Percentiles rank a stretch among this genome's conserved stretches.
Conservation (phyloP, 1,140 invertebrate genomes). For the Paralvinella palmiformis region DNA sequence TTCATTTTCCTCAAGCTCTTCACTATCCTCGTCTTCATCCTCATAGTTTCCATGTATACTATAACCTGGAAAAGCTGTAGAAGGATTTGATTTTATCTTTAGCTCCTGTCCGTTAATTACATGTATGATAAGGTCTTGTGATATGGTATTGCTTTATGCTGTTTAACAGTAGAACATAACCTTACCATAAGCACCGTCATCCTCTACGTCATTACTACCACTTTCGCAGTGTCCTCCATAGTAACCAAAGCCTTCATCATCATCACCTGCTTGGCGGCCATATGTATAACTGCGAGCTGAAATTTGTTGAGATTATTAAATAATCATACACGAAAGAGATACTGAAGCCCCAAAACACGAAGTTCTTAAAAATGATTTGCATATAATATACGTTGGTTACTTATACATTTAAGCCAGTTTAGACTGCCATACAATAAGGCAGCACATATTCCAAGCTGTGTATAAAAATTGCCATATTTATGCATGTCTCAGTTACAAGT, state of each 20-base stretch:
- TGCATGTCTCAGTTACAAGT: neutral
- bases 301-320: constrained; percentile 55
- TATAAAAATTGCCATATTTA: neutral
- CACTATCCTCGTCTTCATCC: constrained; percentile 50
- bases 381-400: neutral
- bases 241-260: constrained; percentile 45
- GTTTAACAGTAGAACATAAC: neutral
- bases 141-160: constrained; percentile 1
- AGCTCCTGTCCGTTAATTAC: no score
- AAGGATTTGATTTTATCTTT: no score
- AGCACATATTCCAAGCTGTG: neutral
- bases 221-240: constrained; percentile 35
- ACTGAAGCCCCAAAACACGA: neutral
- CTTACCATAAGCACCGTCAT: constrained; percentile 29
- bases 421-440: neutral
- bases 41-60: constrained; percentile 25
- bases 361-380: neutral
- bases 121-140: neutral
- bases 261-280: constrained; percentile 53
- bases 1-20: constrained; percentile 55
- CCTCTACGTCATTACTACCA: constrained; percentile 22
- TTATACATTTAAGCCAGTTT: constrained; percentile 13
- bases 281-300: constrained; percentile 54
- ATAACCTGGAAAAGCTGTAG: constrained; percentile 16
- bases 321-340: neutral